Base-by-base conservation (phyloP, 2,113 vertebrate species). In the Gallinago paraguaiae region DNA sequence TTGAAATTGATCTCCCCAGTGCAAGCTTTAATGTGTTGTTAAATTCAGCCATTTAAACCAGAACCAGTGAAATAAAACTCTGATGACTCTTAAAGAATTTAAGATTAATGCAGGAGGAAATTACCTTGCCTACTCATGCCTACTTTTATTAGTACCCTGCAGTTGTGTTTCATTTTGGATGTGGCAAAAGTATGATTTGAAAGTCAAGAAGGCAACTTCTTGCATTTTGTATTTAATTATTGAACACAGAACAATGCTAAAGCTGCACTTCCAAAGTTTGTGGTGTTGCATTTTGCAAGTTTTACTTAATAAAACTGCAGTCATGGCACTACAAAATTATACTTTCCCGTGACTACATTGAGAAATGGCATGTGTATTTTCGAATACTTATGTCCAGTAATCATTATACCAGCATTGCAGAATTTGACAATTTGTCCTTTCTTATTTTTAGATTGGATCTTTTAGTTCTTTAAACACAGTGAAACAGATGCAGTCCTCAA, bases 31-130 rank as follows among this genome's bases (percentile, higher is more conserved):
- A 95, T 97, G 92, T 80, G 95, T 78, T 97, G 84, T 87, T 97
- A 96, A 97, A 97, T 69, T 92, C 23, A 25, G 37, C 82, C 84
- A 82, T 94, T 97, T 96, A 96, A 86, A 91, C 35, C 56, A 80
- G 61, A 97, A 79, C 48, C 56, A 96, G 88, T 78, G 76, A 98
- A 97, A 96, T 88, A 98, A 96, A 98, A 95, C 84, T 92, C 85
- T 94, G 92, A 97, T 96, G 93, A 97, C 93, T 97, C 92, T 96
- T 89, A 95, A 95, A 94, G 83, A 97, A 87, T 97, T 97, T 95
- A 96, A 96, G 83, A 98, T 97, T 96, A 97, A 97, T 90, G 86
- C 95, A 82, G 50, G 82, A 97, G 65, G 96, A 98, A 97, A 97
- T 98, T 97, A 94, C 92, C 88, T 97, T 97, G 88, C 85, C 94